Evolutionary conservation across 2,888 invertebrate genomes (phyloP).

Genomic region (Stenchaetothrips biformis): DNA sequence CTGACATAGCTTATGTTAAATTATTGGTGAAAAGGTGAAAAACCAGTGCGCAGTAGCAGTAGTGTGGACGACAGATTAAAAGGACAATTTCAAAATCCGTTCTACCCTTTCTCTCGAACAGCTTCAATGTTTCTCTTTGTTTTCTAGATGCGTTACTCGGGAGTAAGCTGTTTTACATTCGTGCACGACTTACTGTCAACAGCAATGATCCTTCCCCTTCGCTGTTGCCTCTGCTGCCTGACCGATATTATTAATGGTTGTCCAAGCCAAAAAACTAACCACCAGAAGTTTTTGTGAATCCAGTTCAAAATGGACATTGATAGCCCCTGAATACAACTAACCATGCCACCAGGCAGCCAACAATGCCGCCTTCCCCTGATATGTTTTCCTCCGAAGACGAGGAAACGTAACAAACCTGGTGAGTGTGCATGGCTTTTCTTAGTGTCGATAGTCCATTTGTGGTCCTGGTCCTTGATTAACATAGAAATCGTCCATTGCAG

Average conservation of each 20-base stretch:
- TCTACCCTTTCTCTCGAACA: not conserved
- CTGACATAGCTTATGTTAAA: not conserved
- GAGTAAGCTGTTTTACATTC: not conserved
- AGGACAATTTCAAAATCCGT: slow-evolving; percentile 10
- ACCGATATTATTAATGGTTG: not conserved
- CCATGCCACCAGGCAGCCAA: not conserved
- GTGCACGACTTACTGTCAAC: not conserved
- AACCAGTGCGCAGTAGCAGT: not conserved
- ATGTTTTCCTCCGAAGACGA: slow-evolving; percentile 24
- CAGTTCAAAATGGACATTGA: not conserved
- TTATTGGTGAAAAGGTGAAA: too few relatives aligned
- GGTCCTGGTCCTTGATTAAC: too few relatives aligned
- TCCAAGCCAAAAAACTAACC: not conserved
- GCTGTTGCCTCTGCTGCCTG: not conserved
- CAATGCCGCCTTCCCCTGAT: slow-evolving; percentile 3
- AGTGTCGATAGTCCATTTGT: too few relatives aligned
- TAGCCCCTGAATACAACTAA: not conserved
- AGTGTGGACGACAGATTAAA: slow-evolving; percentile 5
- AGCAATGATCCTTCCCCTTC: not conserved
- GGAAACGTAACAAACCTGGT: not conserved
- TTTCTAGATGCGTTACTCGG: not conserved
- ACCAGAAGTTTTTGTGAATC: not conserved
- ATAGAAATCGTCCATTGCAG: too few relatives aligned
- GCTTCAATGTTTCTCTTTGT: not conserved
- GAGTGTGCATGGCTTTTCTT: not conserved